Conservation (phyloP, 2,888 invertebrate species). For the Magallana nippona region DNA sequence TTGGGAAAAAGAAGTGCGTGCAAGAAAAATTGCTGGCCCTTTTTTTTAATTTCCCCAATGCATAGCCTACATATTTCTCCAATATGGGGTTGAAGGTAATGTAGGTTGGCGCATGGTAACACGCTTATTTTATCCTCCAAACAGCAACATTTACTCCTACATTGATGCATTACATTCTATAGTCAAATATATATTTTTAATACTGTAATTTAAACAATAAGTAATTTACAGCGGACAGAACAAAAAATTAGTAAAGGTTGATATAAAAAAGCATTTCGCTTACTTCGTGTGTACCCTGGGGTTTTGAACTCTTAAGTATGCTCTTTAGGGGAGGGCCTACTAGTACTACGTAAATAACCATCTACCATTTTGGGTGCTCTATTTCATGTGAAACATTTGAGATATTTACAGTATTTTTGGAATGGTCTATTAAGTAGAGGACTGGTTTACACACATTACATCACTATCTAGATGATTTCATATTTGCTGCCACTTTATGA, state of each 20-base stretch:
- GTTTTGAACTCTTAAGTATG: background rate
- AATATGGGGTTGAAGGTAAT: background rate
- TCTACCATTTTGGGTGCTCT: constrained; percentile 39
- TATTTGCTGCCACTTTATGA: constrained; percentile 28
- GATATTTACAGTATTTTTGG: background rate
- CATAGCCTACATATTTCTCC: background rate
- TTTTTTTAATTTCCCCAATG: background rate
- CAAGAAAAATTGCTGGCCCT: background rate
- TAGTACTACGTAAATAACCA: constrained; percentile 40
- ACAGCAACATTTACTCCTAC: constrained; percentile 26
- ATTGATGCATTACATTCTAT: constrained; percentile 2
- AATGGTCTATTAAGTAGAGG: background rate
- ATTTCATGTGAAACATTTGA: constrained; percentile 35
- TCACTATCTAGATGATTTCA: constrained; percentile 45
- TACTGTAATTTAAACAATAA: too few species aligned
- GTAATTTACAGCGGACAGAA: background rate
- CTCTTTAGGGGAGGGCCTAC: background rate
- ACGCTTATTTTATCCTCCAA: constrained; percentile 35
- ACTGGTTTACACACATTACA: constrained; percentile 7
- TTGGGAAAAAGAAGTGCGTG: background rate
- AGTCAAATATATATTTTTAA: background rate
- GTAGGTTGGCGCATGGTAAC: constrained; percentile 30
- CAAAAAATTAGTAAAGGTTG: background rate
- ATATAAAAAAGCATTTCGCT: constrained; percentile 15
- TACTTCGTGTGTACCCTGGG: background rate